A percentile compares a stretch with the other conserved stretches of the same genome.
phyloP scores from a whole-genome alignment of 2,113 vertebrate genomes.

The Entelurus aequoreus region DNA sequence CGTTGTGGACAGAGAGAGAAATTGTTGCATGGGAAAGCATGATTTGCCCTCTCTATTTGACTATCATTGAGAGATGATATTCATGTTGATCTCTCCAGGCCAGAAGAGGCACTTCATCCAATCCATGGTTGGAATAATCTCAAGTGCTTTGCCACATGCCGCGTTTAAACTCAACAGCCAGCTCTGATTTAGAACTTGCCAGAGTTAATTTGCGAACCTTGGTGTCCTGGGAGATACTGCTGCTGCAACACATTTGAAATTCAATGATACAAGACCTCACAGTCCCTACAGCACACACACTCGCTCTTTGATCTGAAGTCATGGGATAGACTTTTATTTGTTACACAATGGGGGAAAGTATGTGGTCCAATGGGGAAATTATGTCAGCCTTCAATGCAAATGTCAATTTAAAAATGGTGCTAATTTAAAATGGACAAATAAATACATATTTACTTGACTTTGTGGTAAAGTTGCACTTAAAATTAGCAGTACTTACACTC shows the following conservation, averaged over 20 bases:
- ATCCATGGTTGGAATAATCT: neutral
- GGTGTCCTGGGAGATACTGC: neutral
- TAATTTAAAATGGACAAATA: too few relatives aligned
- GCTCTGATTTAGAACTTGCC: slow-evolving; percentile 1
- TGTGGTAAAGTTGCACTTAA: too few relatives aligned
- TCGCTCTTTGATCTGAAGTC: neutral
- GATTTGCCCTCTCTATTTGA: neutral
- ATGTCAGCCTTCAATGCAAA: too few relatives aligned
- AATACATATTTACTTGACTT: too few relatives aligned
- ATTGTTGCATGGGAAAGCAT: neutral
- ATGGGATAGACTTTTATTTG: neutral
- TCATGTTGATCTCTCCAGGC: neutral
- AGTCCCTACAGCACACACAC: neutral
- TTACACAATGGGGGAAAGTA: too few relatives aligned
- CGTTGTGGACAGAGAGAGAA: neutral
- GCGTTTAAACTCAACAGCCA: neutral
- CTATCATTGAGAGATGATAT: neutral
- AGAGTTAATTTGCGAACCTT: slow-evolving; percentile 4
- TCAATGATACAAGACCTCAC: neutral
- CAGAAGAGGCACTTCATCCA: neutral
- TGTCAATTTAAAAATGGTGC: too few relatives aligned
- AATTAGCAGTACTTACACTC: too few relatives aligned
- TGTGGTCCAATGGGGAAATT: too few relatives aligned
- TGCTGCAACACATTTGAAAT: slow-evolving; percentile 2
- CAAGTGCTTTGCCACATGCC: neutral